phyloP scores from a whole-genome alignment of 2,888 invertebrate genomes.

The Sinhomidia bicolor region DNA sequence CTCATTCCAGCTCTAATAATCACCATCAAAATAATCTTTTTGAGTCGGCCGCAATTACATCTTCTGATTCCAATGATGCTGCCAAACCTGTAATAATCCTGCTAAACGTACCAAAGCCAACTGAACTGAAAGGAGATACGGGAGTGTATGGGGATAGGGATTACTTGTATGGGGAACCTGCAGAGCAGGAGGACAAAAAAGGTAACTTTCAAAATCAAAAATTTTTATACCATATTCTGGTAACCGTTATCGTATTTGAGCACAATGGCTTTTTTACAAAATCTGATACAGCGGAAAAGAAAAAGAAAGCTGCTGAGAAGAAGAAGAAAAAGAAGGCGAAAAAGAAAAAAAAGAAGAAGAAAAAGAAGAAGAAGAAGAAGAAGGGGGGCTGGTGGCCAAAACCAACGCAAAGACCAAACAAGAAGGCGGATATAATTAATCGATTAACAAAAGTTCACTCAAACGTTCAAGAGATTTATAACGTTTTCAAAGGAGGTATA shows the following conservation, averaged over 20 bases:
- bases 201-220: too few relatives aligned
- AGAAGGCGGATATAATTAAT: constrained; percentile 74
- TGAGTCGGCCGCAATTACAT: constrained; percentile 11
- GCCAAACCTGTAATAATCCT: constrained; percentile 63
- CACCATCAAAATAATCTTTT: constrained; percentile 19
- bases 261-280: too few relatives aligned
- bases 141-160: constrained; percentile 60
- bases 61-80: constrained; percentile 19
- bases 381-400: constrained; percentile 34
- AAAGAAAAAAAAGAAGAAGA: constrained; percentile 67
- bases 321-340: constrained; percentile 60
- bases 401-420: constrained; percentile 56
- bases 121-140: constrained; percentile 70
- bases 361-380: constrained; percentile 59
- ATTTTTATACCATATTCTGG: too few relatives aligned
- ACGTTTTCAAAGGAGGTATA: constrained; percentile 75
- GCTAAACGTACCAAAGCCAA: constrained; percentile 65
- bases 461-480: constrained; percentile 70
- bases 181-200: constrained; percentile 57
- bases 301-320: constrained; percentile 55
- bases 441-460: constrained; percentile 74
- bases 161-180: constrained; percentile 53
- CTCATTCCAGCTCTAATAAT: constrained; percentile 10
- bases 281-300: constrained; percentile 20
- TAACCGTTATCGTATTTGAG: too few relatives aligned